phyloP scores from a whole-genome alignment of 2,797 vertebrate genomes.

The Carduelis carduelis region DNA sequence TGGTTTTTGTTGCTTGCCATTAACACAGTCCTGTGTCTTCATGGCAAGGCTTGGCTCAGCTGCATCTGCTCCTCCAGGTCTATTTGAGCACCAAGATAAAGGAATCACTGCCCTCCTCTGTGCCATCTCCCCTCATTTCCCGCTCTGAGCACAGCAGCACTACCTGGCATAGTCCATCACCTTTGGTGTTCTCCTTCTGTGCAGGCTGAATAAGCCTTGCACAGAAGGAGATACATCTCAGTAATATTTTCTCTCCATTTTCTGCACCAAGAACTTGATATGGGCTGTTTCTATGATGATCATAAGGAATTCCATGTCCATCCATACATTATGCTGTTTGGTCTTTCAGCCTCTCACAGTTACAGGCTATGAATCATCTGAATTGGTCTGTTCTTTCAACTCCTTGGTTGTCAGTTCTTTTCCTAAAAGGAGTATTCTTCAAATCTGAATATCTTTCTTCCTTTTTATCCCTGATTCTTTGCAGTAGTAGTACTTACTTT shows the following conservation, averaged over 20 bases:
- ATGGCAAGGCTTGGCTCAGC: neutral
- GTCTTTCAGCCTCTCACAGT: neutral
- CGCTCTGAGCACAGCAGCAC: rapidly evolving
- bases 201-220: neutral
- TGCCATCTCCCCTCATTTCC: neutral
- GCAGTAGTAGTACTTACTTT: neutral
- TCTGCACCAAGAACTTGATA: neutral
- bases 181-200: rapidly evolving
- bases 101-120: neutral
- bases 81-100: neutral
- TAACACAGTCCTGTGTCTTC: neutral
- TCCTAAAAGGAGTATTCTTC: neutral
- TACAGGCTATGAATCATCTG: neutral
- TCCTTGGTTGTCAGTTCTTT: neutral
- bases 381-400: neutral
- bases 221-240: neutral
- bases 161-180: neutral
- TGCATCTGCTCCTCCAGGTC: neutral
- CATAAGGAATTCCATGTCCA: neutral
- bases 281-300: neutral
- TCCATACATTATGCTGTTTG: neutral
- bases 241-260: neutral
- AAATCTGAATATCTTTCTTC: neutral
- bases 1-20: neutral
- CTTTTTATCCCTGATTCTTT: neutral